phyloP scores from a whole-genome alignment of 1,140 invertebrate species.

The Chironomus striatipennis region DNA sequence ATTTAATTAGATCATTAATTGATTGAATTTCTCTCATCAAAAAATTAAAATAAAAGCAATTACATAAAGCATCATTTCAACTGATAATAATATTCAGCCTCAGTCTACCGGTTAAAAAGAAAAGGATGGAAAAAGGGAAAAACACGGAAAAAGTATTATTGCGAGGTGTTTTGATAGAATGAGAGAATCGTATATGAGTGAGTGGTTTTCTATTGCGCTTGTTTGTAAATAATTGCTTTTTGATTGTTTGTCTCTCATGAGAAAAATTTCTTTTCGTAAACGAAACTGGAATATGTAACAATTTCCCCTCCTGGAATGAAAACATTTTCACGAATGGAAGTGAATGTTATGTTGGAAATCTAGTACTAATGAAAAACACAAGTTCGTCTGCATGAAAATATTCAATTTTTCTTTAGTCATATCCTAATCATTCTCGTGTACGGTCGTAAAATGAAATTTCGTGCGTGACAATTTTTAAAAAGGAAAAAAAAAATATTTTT shows the following conservation, averaged over 20 bases:
- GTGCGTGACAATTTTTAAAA: not conserved
- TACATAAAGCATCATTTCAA: too few species aligned
- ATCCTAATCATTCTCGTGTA: not conserved
- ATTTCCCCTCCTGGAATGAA: not conserved
- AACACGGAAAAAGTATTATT: not conserved
- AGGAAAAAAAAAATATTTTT: too few species aligned
- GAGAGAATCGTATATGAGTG: not conserved
- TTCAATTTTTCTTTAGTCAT: not conserved
- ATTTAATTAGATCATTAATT: too few species aligned
- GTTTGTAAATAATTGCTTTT: conserved; percentile 23
- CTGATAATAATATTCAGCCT: too few species aligned
- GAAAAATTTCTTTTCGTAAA: not conserved
- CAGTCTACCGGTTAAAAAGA: not conserved
- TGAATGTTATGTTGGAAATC: not conserved
- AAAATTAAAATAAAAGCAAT: too few species aligned
- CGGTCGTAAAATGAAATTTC: not conserved
- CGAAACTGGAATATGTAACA: not conserved
- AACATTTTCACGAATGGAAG: not conserved
- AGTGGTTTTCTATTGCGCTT: conserved; percentile 22
- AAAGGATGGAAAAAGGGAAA: not conserved
- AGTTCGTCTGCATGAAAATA: not conserved
- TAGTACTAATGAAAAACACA: not conserved
- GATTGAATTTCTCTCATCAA: too few species aligned
- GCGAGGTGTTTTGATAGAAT: too few species aligned
- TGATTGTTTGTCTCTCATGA: conserved; percentile 21